Evolutionary conservation across 2,888 invertebrate species (phyloP), one percentile per base, ranked within the genome.

Genomic region (Acrobasis repandana): DNA sequence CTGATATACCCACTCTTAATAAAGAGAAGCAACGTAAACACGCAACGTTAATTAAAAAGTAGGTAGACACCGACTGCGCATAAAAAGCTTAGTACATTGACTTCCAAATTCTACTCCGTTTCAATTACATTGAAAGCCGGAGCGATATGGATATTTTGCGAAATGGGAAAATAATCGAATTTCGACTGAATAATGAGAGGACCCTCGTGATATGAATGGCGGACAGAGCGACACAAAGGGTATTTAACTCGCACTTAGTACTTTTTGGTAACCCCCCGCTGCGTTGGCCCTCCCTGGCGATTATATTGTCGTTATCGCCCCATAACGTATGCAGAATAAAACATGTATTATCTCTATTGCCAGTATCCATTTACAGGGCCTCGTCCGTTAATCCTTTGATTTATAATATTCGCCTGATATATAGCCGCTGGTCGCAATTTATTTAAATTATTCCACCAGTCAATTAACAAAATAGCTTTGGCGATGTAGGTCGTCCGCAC

Each of bases 121-220:
- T 85, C 90, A 92, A 92, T 91, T 92, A 89, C 76, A 88, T 72
- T 86, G 77, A 91, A 85, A 90, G 90, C 88, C 74, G 80, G 86
- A 89, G 87, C 88, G 90, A 86, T 90, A 90, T 90, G 89, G 90
- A 91, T 92, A 90, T 91, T 90, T 88, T 87, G 82, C 79, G 79
- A 88, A 89, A 92, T 91, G 91, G 92, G 91, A 90, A 91, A 87
- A 90, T 92, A 92, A 91, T 92, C 92, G 88, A 92, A 90, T 92
- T 91, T 88, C 80, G 76, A 77, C 89, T 88, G 90, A 92, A 92
- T 92, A 92, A 91, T 92, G 90, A 90, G 88, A 85, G 87, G 83
- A 81, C 89, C 88, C 89, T 87, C 83, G 74, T 69, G 67, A 80
- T 84, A 83, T 85, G 86, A 85, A 88, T 85, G 80, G 85, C 77